A percentile compares a stretch with the other conserved stretches of the same genome.
phyloP scores from a whole-genome alignment of 2,797 vertebrate genomes.

The Chaetodon trifasciatus region DNA sequence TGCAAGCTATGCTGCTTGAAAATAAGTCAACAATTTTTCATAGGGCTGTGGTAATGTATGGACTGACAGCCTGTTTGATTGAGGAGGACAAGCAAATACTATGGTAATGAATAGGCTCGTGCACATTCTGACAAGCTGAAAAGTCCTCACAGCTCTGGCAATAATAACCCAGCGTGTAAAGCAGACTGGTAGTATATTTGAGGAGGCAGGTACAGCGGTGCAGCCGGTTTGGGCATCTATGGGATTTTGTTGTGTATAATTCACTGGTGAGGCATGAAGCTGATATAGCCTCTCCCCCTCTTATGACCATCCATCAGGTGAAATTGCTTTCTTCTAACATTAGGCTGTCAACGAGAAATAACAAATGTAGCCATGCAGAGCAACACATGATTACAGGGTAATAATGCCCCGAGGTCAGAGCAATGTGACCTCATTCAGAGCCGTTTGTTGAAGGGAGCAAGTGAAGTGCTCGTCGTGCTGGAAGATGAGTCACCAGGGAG shows the following conservation, averaged over 20 bases:
- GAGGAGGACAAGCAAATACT: conserved; percentile 66
- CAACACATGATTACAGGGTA: conserved; percentile 79
- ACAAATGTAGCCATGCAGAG: conserved; percentile 79
- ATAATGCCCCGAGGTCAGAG: conserved; percentile 75
- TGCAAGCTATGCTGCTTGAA: conserved; percentile 28
- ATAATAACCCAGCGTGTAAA: conserved; percentile 46
- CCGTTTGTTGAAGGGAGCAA: conserved; percentile 41
- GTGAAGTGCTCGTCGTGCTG: conserved; percentile 31
- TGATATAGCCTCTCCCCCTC: conserved; percentile 63
- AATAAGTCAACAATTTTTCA: conserved; percentile 69
- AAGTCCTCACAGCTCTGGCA: conserved; percentile 52
- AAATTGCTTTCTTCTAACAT: conserved; percentile 79
- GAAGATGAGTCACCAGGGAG: conserved; percentile 36
- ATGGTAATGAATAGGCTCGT: conserved; percentile 58
- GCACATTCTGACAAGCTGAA: conserved; percentile 52
- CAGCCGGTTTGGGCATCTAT: conserved; percentile 39
- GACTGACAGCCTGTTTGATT: conserved; percentile 63
- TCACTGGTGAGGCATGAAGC: conserved; percentile 64
- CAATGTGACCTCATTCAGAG: conserved; percentile 67
- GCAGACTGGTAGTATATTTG: conserved; percentile 49
- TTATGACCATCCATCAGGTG: conserved; percentile 80
- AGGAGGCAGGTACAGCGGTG: conserved; percentile 45
- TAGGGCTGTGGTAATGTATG: conserved; percentile 16
- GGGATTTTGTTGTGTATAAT: conserved; percentile 73
- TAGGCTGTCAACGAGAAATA: conserved; percentile 77